Evolutionary conservation across 2,888 invertebrate species (phyloP), one percentile per base, ranked within the genome.

Genomic region (Metallyticus violacea): DNA sequence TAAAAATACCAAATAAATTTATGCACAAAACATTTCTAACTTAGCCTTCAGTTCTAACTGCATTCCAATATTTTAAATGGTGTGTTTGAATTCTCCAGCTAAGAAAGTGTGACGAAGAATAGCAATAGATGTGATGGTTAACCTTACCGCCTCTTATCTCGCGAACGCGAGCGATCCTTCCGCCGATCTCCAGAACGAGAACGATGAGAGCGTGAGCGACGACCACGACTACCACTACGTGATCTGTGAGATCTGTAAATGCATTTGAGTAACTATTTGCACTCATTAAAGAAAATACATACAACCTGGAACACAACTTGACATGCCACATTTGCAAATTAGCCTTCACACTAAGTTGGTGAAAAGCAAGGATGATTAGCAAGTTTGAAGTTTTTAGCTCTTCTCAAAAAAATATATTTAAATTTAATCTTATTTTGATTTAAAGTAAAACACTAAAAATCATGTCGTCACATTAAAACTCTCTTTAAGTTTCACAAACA

Each of bases 161-260:
- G 40, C 26, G 84, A 86, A 76, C 78, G 85, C 25, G 88, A 86
- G 2, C 86, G 85, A 29, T 86, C 88, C 81, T 87, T 87, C 84
- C 89, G 88, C 7, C 89, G 88, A 77, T 90, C 90, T 26, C 90
- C 89, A 30, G 90, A 90, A 22, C 89, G 88, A 30, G 90, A 90
- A 28, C 90, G 89, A 62, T 90, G 89, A 27, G 89, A 88, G 26
- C 89, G 88, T 6, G 89, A 89, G 85, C 89, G 87, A 7, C 88
- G 88, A 28, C 89, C 88, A 27, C 89, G 88, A 77, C 90, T 90
- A 82, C 89, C 88, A 80, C 89, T 90, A 81, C 90, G 89, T 26
- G 90, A 90, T 79, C 90, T 89, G 26, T 88, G 89, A 26, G 89
- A 89, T 86, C 89, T 89, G 77, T 9, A 86, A 87, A 40, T 30